A percentile compares a stretch with the other conserved stretches of the same genome.
phyloP scores from a whole-genome alignment of 1,140 invertebrate genomes.

The Laodelphax striatellus region DNA sequence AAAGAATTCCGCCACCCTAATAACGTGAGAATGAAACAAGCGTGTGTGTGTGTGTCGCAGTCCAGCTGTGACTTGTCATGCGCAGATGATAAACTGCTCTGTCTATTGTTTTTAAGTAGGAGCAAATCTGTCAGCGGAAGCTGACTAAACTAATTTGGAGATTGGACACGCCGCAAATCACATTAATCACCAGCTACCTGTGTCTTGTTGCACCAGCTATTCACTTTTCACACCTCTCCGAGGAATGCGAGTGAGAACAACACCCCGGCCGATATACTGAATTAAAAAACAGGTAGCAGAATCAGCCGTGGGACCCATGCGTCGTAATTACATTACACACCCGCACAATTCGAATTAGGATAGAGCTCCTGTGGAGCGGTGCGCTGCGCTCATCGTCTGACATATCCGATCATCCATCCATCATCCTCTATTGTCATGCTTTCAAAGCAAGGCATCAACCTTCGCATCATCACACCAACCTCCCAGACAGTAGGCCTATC shows the following conservation, averaged over 20 bases:
- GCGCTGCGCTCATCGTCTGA: too few species aligned
- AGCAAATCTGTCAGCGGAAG: neutral
- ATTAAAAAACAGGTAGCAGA: conserved; percentile 1
- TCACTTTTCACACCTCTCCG: too few species aligned
- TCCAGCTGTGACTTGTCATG: neutral
- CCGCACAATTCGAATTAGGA: neutral
- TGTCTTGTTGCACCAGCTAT: neutral
- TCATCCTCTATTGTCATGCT: too few species aligned
- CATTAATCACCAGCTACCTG: conserved; percentile 1
- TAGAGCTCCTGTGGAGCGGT: too few species aligned
- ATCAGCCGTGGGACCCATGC: neutral
- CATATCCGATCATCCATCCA: too few species aligned
- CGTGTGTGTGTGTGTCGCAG: too few species aligned
- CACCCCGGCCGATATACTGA: neutral
- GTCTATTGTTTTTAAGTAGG: neutral
- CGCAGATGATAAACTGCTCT: neutral
- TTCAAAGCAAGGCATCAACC: too few species aligned
- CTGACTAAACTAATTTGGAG: neutral
- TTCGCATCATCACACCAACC: too few species aligned
- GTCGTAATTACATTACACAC: conserved; percentile 1
- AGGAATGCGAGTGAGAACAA: neutral
- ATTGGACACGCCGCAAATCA: neutral
- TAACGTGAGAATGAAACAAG: too few species aligned
- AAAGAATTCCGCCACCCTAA: too few species aligned
- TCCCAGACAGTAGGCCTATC: too few species aligned